These are phyloP conservation scores for Epizoanthus stellaris DNA, from an alignment of 92 coral and sea anemone genomes.

Conservation along the genomic window DNA sequence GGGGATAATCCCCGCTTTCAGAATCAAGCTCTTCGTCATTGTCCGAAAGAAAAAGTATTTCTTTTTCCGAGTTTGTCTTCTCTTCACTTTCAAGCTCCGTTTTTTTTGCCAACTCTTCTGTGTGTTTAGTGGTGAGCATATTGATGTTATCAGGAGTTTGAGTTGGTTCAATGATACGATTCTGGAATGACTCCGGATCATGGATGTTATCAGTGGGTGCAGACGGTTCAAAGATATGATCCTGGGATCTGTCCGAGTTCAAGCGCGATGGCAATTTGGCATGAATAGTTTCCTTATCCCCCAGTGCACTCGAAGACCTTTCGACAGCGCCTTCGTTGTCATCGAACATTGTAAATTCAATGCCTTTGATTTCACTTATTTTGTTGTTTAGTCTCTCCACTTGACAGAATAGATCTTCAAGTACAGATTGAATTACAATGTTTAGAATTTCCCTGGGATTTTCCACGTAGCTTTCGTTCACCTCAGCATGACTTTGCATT, in stretches of 20 bases:
- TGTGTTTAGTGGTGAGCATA: conserved; percentile 1
- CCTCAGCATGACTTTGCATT: not conserved
- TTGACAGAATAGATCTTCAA: conserved; percentile 46
- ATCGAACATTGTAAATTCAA: not conserved
- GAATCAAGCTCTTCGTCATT: not conserved
- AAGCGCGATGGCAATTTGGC: not conserved
- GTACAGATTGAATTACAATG: conserved; percentile 27
- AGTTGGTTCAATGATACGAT: not conserved
- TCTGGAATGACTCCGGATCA: not conserved
- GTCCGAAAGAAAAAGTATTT: not conserved
- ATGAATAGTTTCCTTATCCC: not conserved
- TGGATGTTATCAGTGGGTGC: not conserved
- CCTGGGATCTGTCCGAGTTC: not conserved
- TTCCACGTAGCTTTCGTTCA: conserved; percentile 18
- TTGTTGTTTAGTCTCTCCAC: conserved; percentile 19
- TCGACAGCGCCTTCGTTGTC: not conserved
- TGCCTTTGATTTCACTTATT: conserved; percentile 2
- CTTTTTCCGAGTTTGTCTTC: not conserved
- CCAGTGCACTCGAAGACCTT: conserved; percentile 1
- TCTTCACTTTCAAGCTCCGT: not conserved
- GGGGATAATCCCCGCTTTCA: not conserved
- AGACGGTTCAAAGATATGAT: not conserved
- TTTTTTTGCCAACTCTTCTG: conserved; percentile 4
- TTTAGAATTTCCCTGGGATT: conserved; percentile 5
- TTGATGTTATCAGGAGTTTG: not conserved